phyloP scores from a whole-genome alignment of 2,888 invertebrate species.

The Axea sp. region DNA sequence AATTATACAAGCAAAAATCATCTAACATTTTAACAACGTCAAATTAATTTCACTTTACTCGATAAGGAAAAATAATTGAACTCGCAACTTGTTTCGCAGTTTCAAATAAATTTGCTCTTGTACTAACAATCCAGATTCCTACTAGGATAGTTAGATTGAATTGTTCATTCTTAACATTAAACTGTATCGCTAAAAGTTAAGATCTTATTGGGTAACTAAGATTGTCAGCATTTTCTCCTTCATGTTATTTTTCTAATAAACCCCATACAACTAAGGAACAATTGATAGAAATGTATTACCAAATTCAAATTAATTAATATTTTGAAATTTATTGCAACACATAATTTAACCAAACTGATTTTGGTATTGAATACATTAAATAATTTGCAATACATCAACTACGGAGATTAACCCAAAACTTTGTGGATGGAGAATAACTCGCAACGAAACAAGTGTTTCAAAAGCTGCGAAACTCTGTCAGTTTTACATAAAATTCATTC shows the following conservation, averaged over 20 bases:
- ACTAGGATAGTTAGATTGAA: conserved; percentile 22
- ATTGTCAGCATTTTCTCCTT: conserved; percentile 5
- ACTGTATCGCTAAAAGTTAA: conserved; percentile 7
- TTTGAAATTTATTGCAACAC: too few relatives aligned
- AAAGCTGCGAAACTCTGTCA: too few relatives aligned
- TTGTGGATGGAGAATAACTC: too few relatives aligned
- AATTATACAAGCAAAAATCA: too few relatives aligned
- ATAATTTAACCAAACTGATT: too few relatives aligned
- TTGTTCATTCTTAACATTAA: neutral
- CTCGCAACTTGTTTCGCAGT: conserved; percentile 2
- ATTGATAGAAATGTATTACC: neutral
- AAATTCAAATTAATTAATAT: too few relatives aligned
- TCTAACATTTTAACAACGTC: too few relatives aligned
- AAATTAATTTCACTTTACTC: neutral
- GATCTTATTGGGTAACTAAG: conserved; percentile 7
- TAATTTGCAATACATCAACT: too few relatives aligned
- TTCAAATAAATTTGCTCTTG: neutral
- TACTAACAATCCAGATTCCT: neutral
- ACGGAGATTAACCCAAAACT: too few relatives aligned
- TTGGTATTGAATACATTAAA: too few relatives aligned
- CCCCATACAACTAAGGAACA: neutral
- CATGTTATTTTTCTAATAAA: neutral
- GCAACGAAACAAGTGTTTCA: too few relatives aligned
- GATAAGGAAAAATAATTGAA: neutral
- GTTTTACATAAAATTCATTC: too few relatives aligned